Conservation (phyloP, 2,113 vertebrate genomes). For the Sylvia atricapilla region DNA sequence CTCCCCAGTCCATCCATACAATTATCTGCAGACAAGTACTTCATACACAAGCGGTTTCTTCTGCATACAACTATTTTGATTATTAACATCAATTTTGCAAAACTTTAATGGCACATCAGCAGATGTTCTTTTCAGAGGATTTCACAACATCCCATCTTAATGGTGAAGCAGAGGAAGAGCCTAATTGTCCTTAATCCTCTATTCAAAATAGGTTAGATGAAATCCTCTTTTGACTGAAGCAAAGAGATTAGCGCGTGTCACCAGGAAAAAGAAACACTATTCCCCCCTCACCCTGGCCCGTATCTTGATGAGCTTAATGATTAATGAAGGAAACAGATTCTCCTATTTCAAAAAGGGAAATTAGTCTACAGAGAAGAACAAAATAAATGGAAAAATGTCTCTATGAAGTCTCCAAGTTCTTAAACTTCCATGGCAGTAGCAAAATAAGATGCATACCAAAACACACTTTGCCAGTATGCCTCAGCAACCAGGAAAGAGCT, state of each 20-base stretch:
- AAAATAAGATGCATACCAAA: background rate
- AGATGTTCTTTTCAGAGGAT: constrained; percentile 45
- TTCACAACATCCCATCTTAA: constrained; percentile 34
- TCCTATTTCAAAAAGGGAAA: background rate
- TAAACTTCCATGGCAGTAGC: background rate
- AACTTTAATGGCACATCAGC: background rate
- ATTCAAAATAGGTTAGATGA: constrained; percentile 74
- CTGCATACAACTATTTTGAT: background rate
- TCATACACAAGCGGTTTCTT: background rate
- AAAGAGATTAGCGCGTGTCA: constrained; percentile 52
- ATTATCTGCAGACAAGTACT: background rate
- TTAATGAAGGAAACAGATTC: background rate
- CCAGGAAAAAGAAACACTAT: constrained; percentile 41
- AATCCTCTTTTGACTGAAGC: constrained; percentile 78
- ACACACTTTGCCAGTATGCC: background rate
- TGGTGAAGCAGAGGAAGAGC: constrained; percentile 28
- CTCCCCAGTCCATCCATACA: background rate
- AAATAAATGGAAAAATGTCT: background rate
- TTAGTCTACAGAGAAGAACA: background rate
- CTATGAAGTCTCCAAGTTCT: background rate
- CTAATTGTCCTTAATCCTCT: constrained; percentile 74
- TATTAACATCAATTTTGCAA: background rate
- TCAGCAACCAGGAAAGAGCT: background rate
- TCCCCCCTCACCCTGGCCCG: background rate
- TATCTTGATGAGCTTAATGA: background rate